Evolutionary conservation across 2,888 invertebrate genomes (phyloP), one percentile per base, ranked within the genome.

Genomic region (Trileptium ribeirensis): DNA sequence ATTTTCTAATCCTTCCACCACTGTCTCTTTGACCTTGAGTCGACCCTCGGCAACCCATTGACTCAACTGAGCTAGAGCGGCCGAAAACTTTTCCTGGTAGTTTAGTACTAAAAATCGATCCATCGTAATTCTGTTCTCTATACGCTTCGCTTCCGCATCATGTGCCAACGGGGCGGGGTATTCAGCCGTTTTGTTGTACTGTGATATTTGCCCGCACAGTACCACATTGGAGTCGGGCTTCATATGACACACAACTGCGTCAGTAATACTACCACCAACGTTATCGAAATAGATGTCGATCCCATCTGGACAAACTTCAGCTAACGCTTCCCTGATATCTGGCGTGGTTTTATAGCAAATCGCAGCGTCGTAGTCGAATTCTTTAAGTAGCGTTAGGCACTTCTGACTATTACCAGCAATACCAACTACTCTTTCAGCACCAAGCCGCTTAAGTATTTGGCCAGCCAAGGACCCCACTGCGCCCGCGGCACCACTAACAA

Each of bases 201-300:
- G 85, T 1, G 89, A 86, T 78, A 89, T 90, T 84, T 89, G 89
- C 39, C 89, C 89, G 86, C 89, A 90, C 74, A 90, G 85, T 33
- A 90, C 86, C 1, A 89, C 86, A 81, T 88, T 87, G 1, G 88
- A 87, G 74, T 86, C 82, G 1, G 74, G 70, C 36, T 85, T 87
- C 89, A 89, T 89, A 89, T 89, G 84, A 38, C 79, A 83, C 1
- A 89, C 89, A n/a, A 90, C 89, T 1, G 82, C 84, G 83, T 89
- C 86, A 82, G 88, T 89, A 29, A 89, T 86, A 15, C 85, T 84
- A 0, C 89, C 89, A 0, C 89, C 90, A 37, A 89, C 89, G 86
- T 90, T 90, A 84, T 90, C 90, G 86, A 89, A 89, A 84, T 89
- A 90, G 24, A 87, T 85, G 84, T 89, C 86, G 1, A 89, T 85